phyloP scores from a whole-genome alignment of 2,113 vertebrate genomes.

The Poecile atricapillus region DNA sequence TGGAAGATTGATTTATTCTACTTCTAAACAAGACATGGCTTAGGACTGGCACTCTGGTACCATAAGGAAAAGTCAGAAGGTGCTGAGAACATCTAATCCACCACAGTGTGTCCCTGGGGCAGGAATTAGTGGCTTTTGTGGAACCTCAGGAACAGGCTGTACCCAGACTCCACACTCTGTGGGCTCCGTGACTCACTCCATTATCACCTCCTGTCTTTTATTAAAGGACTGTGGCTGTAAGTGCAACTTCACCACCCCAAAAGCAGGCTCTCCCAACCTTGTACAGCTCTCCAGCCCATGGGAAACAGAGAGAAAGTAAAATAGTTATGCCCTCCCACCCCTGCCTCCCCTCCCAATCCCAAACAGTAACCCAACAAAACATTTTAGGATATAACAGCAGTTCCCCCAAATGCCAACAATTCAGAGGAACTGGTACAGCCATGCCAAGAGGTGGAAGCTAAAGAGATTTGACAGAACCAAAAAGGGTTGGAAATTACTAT shows the following conservation, averaged over 20 bases:
- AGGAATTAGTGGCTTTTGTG: not conserved
- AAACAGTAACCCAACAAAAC: not conserved
- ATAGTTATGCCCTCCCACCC: accelerated
- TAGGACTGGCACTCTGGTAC: not conserved
- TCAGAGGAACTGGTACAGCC: not conserved
- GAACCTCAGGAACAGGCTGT: not conserved
- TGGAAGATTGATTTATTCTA: not conserved
- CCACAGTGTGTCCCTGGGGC: accelerated
- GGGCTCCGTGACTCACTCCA: not conserved
- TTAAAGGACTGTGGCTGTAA: not conserved
- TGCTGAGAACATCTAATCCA: not conserved
- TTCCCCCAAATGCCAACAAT: not conserved
- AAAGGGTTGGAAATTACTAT: not conserved
- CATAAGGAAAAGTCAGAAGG: not conserved
- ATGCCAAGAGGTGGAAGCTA: not conserved
- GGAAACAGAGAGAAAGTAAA: not conserved
- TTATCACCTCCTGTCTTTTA: not conserved
- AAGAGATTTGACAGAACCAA: not conserved
- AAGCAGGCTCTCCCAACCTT: not conserved
- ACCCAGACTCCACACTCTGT: not conserved
- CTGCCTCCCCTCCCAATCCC: not conserved
- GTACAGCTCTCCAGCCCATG: not conserved
- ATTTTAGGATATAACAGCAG: not conserved
- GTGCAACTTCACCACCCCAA: not conserved
- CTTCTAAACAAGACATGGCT: not conserved